Evolutionary conservation across 2,888 invertebrate species (phyloP), one percentile per base, ranked within the genome.

Genomic region (Erebia ligea): DNA sequence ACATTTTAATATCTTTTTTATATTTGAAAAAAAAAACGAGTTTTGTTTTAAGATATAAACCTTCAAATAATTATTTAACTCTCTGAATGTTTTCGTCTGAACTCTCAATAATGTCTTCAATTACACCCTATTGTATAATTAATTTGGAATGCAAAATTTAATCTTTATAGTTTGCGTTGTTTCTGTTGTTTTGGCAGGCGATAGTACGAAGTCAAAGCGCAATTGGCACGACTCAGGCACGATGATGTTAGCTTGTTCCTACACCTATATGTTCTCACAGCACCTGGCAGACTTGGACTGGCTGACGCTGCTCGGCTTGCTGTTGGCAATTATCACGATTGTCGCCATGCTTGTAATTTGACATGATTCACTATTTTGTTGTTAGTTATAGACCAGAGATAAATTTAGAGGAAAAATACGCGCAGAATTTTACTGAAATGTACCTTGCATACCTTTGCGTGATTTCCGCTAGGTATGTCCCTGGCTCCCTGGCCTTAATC

Each of bases 211-310:
- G 87, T 84, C 87, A 82, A 92, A 93, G 88, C 87, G 85, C 84
- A 83, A 91, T 89, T 95, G 95, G 95, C 94, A 94, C 92, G 93
- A 94, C 89, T 91, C 94, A 80, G 91, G 95, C 93, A 95, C 95
- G 86, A 89, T 96, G 92, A 94, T 96, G 92, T 94, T 96, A 94
- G 96, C 96, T 95, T 96, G 96, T 93, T 95, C 96, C 83, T 96
- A 96, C 93, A 95, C 96, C 84, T 85, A 96, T 93, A 95, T 95
- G 94, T 94, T 95, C 88, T 94, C 95, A 78, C 95, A 95, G 85
- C 95, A 95, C 88, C 90, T 96, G 87, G 95, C 95, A 84, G 95
- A 95, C 81, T 89, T 96, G 91, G 97, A 97, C 92, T 94, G 96
- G 90, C 94, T 96, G 91, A 95, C 96, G 84, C 93, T 96, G 87